phyloP scores from a whole-genome alignment of 2,888 invertebrate species.

The Ametastegia equiseti region DNA sequence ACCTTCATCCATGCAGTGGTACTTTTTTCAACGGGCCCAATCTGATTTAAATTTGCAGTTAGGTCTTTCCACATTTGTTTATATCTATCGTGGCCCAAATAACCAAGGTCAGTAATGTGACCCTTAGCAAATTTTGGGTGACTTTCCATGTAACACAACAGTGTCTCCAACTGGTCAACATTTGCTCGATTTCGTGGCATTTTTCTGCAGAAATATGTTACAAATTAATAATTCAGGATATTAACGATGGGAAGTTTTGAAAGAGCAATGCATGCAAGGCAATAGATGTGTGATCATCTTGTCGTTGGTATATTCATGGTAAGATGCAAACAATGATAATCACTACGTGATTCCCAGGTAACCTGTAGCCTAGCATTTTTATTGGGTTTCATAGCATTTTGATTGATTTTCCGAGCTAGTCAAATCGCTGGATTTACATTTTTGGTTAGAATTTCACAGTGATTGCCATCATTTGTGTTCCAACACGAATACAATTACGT shows the following conservation, averaged over 20 bases:
- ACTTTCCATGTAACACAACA: not conserved
- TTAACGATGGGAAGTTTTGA: not conserved
- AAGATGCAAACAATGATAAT: too few species aligned
- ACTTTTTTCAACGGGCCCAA: not conserved
- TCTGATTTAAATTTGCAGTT: not conserved
- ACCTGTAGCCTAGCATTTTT: too few species aligned
- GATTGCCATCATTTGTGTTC: too few species aligned
- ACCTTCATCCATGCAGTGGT: not conserved
- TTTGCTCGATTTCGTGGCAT: not conserved
- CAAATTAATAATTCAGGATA: too few species aligned
- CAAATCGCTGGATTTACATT: too few species aligned
- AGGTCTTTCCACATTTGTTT: not conserved
- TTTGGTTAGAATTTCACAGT: too few species aligned
- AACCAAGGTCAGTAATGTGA: not conserved
- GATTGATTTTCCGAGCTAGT: too few species aligned
- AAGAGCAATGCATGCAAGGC: not conserved
- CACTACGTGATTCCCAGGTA: too few species aligned
- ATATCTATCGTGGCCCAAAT: not conserved
- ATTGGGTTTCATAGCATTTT: too few species aligned
- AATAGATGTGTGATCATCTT: too few species aligned
- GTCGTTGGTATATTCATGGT: too few species aligned
- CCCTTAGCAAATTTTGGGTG: not conserved
- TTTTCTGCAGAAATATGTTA: not conserved
- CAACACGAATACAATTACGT: too few species aligned
- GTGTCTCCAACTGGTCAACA: not conserved